Conservation (phyloP, 2,888 invertebrate species). For the Himalopsyche tibetana region DNA sequence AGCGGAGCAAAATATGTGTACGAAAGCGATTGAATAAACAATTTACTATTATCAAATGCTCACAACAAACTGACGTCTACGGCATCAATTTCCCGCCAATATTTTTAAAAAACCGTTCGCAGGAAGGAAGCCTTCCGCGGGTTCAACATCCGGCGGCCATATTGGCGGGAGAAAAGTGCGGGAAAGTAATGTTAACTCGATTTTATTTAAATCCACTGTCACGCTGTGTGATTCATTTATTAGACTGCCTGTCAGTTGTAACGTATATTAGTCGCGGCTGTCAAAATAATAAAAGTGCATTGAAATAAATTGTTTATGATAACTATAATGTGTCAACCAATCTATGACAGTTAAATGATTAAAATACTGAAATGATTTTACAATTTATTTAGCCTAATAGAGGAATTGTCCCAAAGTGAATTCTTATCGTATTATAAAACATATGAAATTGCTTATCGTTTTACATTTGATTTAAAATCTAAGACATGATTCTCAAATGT, state of each 20-base stretch:
- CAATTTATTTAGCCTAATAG: too few relatives aligned
- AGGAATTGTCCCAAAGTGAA: too few relatives aligned
- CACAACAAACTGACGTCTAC: conserved; percentile 26
- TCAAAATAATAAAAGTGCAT: conserved; percentile 1
- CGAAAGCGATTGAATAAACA: background rate
- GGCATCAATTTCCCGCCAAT: conserved; percentile 30
- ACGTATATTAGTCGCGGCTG: background rate
- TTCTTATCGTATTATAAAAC: too few relatives aligned
- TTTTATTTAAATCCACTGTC: conserved; percentile 1
- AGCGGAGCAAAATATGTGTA: background rate
- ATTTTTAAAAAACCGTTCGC: background rate
- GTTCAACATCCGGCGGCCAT: background rate
- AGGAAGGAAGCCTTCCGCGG: conserved; percentile 6
- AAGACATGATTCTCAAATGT: too few relatives aligned
- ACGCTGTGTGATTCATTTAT: background rate
- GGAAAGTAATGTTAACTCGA: background rate
- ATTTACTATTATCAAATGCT: background rate
- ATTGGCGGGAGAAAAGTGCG: background rate
- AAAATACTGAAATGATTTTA: background rate
- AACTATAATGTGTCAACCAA: background rate
- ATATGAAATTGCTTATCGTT: too few relatives aligned
- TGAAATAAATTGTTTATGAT: background rate
- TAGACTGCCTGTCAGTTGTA: background rate
- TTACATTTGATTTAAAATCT: too few relatives aligned
- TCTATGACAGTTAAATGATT: background rate